Evolutionary conservation across 2,888 invertebrate genomes (phyloP).

Genomic region (Sphaeridia pumilis): DNA sequence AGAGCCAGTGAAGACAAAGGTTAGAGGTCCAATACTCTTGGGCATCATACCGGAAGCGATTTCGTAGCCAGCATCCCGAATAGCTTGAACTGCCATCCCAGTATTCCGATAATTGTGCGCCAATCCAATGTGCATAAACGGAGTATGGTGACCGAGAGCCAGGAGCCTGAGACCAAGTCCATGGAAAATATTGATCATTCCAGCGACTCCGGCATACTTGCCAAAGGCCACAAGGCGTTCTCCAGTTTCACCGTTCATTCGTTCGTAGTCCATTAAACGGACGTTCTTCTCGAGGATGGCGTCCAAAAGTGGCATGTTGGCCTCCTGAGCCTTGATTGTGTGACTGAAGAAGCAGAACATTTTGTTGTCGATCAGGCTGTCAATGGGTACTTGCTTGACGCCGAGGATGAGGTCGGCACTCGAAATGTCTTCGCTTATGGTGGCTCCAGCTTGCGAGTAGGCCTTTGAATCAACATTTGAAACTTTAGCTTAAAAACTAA

Average conservation of each 20-base stretch:
- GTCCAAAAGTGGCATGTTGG: constrained; percentile 94
- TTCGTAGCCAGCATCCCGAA: constrained; percentile 98
- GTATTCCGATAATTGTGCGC: constrained; percentile 98
- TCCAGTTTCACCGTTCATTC: constrained; percentile 73
- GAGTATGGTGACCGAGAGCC: constrained; percentile 96
- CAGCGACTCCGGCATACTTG: constrained; percentile 95
- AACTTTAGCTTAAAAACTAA: no score
- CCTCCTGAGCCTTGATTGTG: constrained; percentile 97
- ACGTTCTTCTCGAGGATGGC: constrained; percentile 94
- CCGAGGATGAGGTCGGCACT: constrained; percentile 95
- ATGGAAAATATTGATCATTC: constrained; percentile 96
- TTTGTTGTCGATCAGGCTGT: constrained; percentile 84
- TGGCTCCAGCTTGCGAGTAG: constrained; percentile 84
- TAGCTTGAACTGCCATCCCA: constrained; percentile 93
- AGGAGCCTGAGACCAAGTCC: constrained; percentile 85
- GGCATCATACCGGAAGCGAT: constrained; percentile 93
- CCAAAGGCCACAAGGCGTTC: constrained; percentile 95
- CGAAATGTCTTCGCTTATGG: constrained; percentile 88
- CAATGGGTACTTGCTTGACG: constrained; percentile 89
- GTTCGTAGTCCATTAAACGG: constrained; percentile 92
- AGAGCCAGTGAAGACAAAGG: constrained; percentile 95
- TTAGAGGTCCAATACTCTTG: constrained; percentile 70
- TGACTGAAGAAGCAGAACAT: constrained; percentile 99
- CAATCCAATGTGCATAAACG: constrained; percentile 65
- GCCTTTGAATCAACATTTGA: constrained; percentile 48